phyloP scores from a whole-genome alignment of 2,888 invertebrate genomes.

The Tetrapedia diversipes region DNA sequence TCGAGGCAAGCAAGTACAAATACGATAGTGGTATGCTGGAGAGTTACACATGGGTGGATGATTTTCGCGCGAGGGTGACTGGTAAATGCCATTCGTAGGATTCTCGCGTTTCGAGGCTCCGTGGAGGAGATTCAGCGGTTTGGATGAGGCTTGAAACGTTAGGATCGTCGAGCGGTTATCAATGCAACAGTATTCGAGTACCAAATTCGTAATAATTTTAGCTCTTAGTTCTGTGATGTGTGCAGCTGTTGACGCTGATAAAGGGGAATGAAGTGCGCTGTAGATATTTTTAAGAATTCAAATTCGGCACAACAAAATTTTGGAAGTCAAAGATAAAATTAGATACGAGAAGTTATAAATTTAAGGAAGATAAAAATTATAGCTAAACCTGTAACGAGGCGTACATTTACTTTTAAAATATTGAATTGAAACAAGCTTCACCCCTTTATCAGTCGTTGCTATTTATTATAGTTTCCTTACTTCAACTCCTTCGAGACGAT shows the following conservation, averaged over 20 bases:
- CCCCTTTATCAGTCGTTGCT: background rate
- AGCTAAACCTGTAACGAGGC: background rate
- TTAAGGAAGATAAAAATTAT: too few relatives aligned
- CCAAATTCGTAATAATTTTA: conserved; percentile 4
- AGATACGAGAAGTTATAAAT: too few relatives aligned
- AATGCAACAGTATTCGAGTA: conserved; percentile 18
- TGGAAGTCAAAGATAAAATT: too few relatives aligned
- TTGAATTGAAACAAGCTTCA: too few relatives aligned
- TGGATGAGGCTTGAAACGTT: background rate
- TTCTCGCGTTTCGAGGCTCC: background rate
- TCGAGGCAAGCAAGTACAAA: conserved; percentile 11
- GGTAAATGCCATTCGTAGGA: background rate
- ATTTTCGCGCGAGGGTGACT: conserved; percentile 3
- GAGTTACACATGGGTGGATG: background rate
- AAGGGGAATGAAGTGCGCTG: background rate
- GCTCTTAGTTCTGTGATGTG: background rate
- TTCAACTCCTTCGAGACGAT: background rate
- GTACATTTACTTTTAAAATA: background rate
- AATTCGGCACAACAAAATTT: too few relatives aligned
- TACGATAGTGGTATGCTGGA: background rate
- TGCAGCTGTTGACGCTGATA: background rate
- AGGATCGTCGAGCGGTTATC: background rate
- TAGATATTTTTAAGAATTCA: too few relatives aligned
- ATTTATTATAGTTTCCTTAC: background rate
- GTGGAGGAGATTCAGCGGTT: background rate